Conservation (phyloP, 2,888 invertebrate genomes). For the Phyto melanocephala region DNA sequence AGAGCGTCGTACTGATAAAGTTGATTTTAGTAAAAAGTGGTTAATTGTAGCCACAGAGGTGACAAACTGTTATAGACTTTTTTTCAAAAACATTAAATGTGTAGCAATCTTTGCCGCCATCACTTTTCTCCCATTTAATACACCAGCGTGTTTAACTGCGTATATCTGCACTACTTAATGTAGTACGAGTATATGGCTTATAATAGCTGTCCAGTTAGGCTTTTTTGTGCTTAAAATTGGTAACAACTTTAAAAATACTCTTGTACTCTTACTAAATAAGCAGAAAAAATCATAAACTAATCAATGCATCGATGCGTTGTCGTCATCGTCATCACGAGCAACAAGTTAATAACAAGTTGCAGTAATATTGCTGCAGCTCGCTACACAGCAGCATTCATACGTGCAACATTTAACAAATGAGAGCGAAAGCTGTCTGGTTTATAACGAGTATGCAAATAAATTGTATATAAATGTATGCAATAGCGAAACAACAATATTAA, state of each 20-base stretch:
- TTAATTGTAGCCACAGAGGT: no score
- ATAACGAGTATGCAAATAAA: conserved; percentile 63
- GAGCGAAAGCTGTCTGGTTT: conserved; percentile 64
- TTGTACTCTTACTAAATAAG: neutral
- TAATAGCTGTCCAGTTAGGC: conserved; percentile 22
- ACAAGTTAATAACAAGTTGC: conserved; percentile 26
- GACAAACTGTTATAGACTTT: conserved; percentile 24
- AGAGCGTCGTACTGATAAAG: conserved; percentile 14
- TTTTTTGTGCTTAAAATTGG: conserved; percentile 7
- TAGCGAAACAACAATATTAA: neutral
- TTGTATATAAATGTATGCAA: neutral
- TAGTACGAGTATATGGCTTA: neutral
- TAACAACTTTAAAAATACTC: conserved; percentile 23
- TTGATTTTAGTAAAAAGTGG: no score
- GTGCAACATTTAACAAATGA: conserved; percentile 59
- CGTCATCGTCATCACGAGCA: conserved; percentile 26
- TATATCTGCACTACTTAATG: neutral
- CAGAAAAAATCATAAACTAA: conserved; percentile 60
- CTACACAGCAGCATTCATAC: neutral
- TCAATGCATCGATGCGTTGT: conserved; percentile 49
- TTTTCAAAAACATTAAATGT: conserved; percentile 1
- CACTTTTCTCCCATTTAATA: conserved; percentile 51
- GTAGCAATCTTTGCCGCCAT: conserved; percentile 49
- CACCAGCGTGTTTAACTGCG: neutral
- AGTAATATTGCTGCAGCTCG: conserved; percentile 2